Evolutionary conservation across 1,140 invertebrate genomes (phyloP).

Genomic region (Teleopsis dalmanni): DNA sequence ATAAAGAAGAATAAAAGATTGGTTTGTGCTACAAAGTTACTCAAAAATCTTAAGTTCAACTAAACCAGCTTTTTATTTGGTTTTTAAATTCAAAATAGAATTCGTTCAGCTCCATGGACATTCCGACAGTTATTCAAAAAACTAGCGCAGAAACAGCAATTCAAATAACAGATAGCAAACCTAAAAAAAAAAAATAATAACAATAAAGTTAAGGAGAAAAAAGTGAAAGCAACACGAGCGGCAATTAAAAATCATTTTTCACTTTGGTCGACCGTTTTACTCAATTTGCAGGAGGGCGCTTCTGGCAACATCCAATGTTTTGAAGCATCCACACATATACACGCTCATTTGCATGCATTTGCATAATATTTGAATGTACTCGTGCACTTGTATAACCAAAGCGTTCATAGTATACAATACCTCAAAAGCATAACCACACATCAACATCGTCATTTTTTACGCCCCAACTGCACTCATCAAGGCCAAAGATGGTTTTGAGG

Average conservation of each 20-base stretch:
- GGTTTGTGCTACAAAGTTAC: too few relatives aligned
- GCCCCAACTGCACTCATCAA: constrained; percentile 1
- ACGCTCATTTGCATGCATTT: neutral
- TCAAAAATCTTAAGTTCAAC: too few relatives aligned
- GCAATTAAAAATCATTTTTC: constrained; percentile 15
- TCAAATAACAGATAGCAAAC: neutral
- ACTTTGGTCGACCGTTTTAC: constrained; percentile 12
- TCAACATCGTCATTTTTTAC: constrained; percentile 21
- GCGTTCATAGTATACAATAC: neutral
- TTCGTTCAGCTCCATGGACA: too few relatives aligned
- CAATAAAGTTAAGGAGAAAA: neutral
- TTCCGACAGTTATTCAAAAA: too few relatives aligned
- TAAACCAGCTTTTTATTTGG: too few relatives aligned
- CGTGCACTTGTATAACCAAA: neutral
- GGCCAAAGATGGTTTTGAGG: neutral
- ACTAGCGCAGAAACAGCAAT: neutral
- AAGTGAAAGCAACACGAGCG: neutral
- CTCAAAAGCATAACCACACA: constrained; percentile 30
- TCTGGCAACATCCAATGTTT: neutral
- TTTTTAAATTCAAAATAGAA: too few relatives aligned
- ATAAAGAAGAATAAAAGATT: too few relatives aligned
- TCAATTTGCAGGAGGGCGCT: constrained; percentile 1
- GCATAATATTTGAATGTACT: neutral
- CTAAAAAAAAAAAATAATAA: neutral
- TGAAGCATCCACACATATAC: neutral